A percentile compares a stretch with the other conserved stretches of the same genome.
Conservation (phyloP, 2,797 vertebrate species). For the Cirrhinus mrigala region DNA sequence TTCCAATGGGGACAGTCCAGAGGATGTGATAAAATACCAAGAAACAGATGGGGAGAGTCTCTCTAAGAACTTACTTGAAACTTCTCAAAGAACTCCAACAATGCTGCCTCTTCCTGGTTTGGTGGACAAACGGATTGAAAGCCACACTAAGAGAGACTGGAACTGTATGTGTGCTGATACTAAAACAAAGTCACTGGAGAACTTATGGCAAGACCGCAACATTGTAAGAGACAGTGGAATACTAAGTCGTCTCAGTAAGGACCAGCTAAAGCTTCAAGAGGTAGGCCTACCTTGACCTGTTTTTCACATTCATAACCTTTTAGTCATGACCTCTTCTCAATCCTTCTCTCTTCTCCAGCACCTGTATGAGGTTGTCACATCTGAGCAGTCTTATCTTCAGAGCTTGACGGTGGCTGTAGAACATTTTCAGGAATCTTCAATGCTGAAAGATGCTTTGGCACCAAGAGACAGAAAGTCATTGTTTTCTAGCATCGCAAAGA, state of each 20-base stretch:
- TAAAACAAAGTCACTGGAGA: conserved; percentile 7
- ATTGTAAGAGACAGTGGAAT: conserved; percentile 55
- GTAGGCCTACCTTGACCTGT: conserved; percentile 22
- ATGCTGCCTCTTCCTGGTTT: conserved; percentile 6
- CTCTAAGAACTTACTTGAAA: not conserved
- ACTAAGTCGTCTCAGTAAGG: conserved; percentile 35
- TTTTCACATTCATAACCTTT: not conserved
- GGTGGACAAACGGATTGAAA: conserved; percentile 6
- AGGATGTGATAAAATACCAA: conserved; percentile 3
- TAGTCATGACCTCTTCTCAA: no score
- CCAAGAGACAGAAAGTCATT: conserved; percentile 51
- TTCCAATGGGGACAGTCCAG: not conserved
- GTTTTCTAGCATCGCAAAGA: conserved; percentile 58
- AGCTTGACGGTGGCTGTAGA: conserved; percentile 54
- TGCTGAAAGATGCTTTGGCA: conserved; percentile 38
- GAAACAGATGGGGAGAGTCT: not conserved
- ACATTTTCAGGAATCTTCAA: conserved; percentile 56
- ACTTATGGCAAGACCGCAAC: conserved; percentile 53
- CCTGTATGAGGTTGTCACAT: conserved; percentile 59
- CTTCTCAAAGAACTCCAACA: not conserved
- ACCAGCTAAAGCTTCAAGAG: conserved; percentile 59
- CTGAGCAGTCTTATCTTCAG: conserved; percentile 57
- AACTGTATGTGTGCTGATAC: not conserved
- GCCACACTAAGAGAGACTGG: not conserved
- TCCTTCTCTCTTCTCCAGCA: conserved; percentile 37